Conservation (phyloP, 2,113 vertebrate genomes). For the Protobothrops mucrosquamatus region DNA sequence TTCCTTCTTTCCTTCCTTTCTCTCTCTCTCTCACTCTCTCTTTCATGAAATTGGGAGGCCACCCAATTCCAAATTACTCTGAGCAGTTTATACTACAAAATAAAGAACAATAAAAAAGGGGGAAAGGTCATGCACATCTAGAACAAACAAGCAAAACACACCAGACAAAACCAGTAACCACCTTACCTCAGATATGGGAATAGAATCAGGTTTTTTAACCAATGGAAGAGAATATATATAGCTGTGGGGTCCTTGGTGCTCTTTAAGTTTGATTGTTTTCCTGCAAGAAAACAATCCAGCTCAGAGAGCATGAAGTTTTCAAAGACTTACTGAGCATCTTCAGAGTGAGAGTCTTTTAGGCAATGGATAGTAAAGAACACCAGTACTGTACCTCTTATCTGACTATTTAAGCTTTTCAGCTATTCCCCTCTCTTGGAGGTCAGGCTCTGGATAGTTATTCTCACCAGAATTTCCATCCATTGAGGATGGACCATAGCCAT, state of each 20-base stretch:
- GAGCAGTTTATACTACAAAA: not conserved
- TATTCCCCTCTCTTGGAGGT: not conserved
- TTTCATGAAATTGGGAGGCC: not conserved
- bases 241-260: no score
- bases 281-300: no score
- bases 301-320: not conserved
- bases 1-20: no score
- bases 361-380: not conserved
- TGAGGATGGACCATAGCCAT: not conserved
- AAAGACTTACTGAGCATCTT: not conserved
- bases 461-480: not conserved
- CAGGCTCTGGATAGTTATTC: not conserved
- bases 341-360: not conserved
- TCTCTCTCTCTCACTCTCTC: not conserved
- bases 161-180: not conserved
- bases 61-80: not conserved
- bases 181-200: not conserved
- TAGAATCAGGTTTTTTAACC: not conserved
- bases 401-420: not conserved
- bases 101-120: not conserved
- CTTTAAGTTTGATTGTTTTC: no score
- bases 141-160: not conserved
- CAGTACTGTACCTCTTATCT: not conserved
- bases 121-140: not conserved
- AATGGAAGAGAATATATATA: no score